Evolutionary conservation across 2,113 vertebrate genomes (phyloP), one percentile per base, ranked within the genome.

Genomic region (Arvicanthis niloticus): DNA sequence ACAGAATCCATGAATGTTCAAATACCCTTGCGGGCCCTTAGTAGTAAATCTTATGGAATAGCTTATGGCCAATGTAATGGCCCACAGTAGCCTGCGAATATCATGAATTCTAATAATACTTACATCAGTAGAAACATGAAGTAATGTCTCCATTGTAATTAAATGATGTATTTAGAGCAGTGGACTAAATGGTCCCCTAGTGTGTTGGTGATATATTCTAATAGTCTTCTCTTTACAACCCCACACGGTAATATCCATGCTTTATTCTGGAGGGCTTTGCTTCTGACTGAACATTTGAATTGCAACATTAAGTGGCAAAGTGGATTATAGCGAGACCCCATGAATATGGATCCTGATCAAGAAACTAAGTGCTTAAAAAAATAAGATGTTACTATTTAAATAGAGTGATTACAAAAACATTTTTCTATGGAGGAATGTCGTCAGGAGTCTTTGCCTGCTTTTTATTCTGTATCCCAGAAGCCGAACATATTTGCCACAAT

Each of bases 61-160:
- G 99, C 99, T 99, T 99, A 99, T 99, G 99, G 99, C 99, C 99
- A 99, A 99, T 99, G 99, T 99, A 99, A 99, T 99, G 99, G 99
- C 99, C 99, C 99, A 99, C 99, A 99, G 99, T 99, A 99, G 99
- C 99, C 99, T 99, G 99, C 99, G 99, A 99, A 99, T 99, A 99
- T 99, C 99, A 99, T 99, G 99, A 99, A 99, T 99, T 99, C 99
- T 99, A 99, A 99, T 99, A 99, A 99, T 99, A 99, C 99, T 99
- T 99, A 99, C 99, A 99, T 99, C 99, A 99, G 99, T 99, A 99
- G 99, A 99, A 99, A 99, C 99, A 99, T 99, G 99, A 99, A 99
- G 99, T 99, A 99, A 99, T 99, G 99, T 99, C 99, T 99, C 99
- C 98, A 98, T 99, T 99, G 99, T 99, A 99, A 99, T 99, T 99